Percentiles rank a stretch among this genome's conserved stretches.
phyloP scores from a whole-genome alignment of 2,113 vertebrate genomes.

The Oxyura jamaicensis region DNA sequence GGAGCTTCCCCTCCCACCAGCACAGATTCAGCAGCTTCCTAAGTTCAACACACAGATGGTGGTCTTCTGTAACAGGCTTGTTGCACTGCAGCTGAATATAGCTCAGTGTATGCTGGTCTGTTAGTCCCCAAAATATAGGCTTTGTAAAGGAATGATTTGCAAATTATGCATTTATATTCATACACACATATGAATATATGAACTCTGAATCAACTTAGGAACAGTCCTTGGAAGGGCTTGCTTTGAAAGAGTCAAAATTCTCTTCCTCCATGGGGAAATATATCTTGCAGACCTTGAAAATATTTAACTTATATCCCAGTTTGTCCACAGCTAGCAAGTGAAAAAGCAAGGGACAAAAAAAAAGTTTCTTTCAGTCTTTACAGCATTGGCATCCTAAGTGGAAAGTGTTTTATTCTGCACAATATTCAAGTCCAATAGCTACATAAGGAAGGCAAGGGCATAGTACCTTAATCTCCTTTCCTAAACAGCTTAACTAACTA shows the following conservation, averaged over 20 bases:
- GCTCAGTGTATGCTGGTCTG: fast-evolving
- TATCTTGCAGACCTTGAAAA: neutral
- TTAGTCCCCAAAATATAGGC: too few species aligned
- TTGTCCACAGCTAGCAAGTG: neutral
- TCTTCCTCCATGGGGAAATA: neutral
- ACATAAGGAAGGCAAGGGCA: neutral
- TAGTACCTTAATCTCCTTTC: conserved; percentile 39
- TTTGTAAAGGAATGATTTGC: neutral
- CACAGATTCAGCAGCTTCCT: neutral
- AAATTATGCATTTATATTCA: neutral
- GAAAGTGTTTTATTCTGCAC: neutral
- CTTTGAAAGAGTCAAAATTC: neutral
- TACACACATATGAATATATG: neutral
- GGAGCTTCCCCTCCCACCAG: neutral
- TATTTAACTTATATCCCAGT: neutral
- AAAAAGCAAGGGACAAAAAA: neutral
- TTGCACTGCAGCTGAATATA: neutral
- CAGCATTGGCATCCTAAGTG: neutral
- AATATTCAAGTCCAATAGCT: neutral
- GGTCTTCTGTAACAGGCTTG: neutral
- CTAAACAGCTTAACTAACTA: conserved; percentile 50
- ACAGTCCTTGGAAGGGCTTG: neutral
- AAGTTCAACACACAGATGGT: neutral
- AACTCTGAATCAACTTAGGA: neutral
- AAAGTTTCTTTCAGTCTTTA: neutral